These are phyloP conservation scores for Spodoptera frugiperda DNA, from an alignment of 1,140 invertebrate species.

Conservation along the genomic window DNA sequence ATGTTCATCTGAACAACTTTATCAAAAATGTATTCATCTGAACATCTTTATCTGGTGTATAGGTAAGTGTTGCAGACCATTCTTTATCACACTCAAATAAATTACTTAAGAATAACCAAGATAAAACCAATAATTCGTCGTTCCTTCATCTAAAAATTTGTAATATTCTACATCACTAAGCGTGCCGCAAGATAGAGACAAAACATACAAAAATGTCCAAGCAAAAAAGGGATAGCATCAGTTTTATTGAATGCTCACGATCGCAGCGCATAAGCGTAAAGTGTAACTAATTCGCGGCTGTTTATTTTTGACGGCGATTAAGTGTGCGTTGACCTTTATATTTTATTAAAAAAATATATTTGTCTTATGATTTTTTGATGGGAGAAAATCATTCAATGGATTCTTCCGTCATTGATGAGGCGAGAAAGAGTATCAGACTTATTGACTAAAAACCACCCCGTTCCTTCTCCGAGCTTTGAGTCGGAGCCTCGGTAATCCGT, in stretches of 20 bases:
- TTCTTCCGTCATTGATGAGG: too few species aligned
- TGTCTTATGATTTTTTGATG: too few species aligned
- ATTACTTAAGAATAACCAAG: neutral
- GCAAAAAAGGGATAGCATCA: slow-evolving; percentile 30
- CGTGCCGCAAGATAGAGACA: slow-evolving; percentile 38
- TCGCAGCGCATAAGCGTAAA: slow-evolving; percentile 29
- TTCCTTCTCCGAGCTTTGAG: too few species aligned
- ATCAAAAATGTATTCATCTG: too few species aligned
- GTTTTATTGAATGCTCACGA: slow-evolving; percentile 29
- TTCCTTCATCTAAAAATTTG: slow-evolving; percentile 8
- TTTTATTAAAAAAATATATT: neutral
- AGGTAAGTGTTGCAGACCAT: too few species aligned
- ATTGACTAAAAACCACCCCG: too few species aligned
- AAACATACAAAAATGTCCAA: neutral
- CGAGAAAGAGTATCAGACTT: too few species aligned
- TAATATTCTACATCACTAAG: slow-evolving; percentile 28
- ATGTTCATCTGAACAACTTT: too few species aligned
- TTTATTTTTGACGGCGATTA: slow-evolving; percentile 56
- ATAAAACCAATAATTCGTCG: neutral
- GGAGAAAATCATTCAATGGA: too few species aligned
- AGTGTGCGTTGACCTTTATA: slow-evolving; percentile 50
- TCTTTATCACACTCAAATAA: too few species aligned
- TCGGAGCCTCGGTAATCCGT: too few species aligned
- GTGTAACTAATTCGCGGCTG: slow-evolving; percentile 51
- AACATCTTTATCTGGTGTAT: too few species aligned